Conservation (phyloP, 2,797 vertebrate genomes). For the Malurus leucopterus region DNA sequence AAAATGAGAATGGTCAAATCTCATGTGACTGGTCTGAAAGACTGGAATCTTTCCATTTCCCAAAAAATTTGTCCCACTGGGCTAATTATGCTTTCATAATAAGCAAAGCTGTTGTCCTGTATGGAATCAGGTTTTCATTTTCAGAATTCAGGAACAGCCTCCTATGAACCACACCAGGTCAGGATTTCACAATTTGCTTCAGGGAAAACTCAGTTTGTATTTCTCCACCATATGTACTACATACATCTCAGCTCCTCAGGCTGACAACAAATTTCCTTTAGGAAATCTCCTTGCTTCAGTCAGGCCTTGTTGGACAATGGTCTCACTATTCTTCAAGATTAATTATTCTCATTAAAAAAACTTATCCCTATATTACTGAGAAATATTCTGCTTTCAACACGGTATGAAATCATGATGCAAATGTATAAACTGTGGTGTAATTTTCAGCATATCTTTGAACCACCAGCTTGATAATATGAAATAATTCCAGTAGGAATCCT, state of each 20-base stretch:
- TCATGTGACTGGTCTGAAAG: neutral
- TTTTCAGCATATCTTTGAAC: neutral
- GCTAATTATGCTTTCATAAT: neutral
- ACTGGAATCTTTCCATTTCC: neutral
- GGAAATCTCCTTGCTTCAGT: neutral
- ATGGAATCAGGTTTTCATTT: neutral
- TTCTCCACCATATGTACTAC: neutral
- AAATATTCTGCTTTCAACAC: neutral
- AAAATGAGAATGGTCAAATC: neutral
- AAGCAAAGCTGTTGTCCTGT: neutral
- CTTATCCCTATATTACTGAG: neutral
- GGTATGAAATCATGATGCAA: neutral
- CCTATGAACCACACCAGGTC: neutral
- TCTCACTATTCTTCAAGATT: neutral
- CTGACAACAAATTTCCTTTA: neutral
- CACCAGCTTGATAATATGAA: neutral
- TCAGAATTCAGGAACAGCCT: neutral
- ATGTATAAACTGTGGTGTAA: neutral
- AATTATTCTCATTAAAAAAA: neutral
- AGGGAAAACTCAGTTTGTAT: neutral
- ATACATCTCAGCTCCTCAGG: neutral
- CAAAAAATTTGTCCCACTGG: neutral
- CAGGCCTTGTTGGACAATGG: neutral
- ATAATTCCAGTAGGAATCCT: neutral
- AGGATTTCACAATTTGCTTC: neutral